Conservation (phyloP, 2,797 vertebrate genomes). For the Pipistrellus nathusii region DNA sequence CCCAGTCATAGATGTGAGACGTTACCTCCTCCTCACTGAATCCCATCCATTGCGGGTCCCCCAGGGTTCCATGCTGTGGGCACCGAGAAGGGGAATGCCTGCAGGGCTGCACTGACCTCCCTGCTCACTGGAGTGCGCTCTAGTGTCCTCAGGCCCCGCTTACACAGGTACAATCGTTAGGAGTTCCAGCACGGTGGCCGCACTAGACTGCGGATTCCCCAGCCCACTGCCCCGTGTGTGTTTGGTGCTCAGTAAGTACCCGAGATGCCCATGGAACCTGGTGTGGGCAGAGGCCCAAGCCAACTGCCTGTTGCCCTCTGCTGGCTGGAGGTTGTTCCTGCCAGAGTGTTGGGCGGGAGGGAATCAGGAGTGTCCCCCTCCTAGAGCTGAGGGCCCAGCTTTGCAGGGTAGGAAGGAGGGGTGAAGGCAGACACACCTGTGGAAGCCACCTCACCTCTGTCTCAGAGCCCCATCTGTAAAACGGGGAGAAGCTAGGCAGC, state of each 20-base stretch:
- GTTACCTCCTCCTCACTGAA: background rate
- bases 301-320: background rate
- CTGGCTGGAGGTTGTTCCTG: background rate
- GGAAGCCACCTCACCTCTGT: background rate
- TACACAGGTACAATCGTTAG: background rate
- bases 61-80: background rate
- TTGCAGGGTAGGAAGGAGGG: no score
- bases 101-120: background rate
- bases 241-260: background rate
- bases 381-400: background rate
- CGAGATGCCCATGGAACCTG: background rate
- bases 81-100: rapidly evolving
- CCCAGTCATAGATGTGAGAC: no score
- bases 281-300: background rate
- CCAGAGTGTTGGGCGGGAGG: background rate
- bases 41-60: background rate
- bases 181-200: background rate
- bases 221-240: background rate
- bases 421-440: background rate
- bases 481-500: background rate
- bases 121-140: background rate
- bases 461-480: background rate
- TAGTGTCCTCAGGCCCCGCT: background rate
- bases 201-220: background rate
- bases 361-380: background rate